phyloP scores from a whole-genome alignment of 2,888 invertebrate species.

The Oasisia sp. region DNA sequence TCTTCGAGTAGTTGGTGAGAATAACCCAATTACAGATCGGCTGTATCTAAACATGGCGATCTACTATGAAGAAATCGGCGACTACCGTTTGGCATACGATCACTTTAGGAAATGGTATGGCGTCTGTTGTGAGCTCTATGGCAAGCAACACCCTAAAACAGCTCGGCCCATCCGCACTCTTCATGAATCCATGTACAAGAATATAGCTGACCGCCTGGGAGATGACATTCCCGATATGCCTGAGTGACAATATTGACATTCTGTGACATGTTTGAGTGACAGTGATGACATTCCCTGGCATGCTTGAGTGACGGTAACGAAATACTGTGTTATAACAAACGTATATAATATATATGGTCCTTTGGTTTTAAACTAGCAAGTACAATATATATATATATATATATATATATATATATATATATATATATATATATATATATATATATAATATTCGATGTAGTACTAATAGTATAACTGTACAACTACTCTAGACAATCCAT shows the following conservation, averaged over 20 bases:
- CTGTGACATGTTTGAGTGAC: not conserved
- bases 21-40: constrained; percentile 36
- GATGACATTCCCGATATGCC: constrained; percentile 31
- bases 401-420: too few species aligned
- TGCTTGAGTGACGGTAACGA: too few species aligned
- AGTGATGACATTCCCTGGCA: not conserved
- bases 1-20: constrained; percentile 33
- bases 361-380: too few species aligned
- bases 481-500: too few species aligned
- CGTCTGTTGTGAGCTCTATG: constrained; percentile 23
- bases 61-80: constrained; percentile 40
- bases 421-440: too few species aligned
- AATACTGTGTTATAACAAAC: too few species aligned
- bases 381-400: too few species aligned
- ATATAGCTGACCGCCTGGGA: constrained; percentile 33
- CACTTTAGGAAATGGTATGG: constrained; percentile 21
- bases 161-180: constrained; percentile 35
- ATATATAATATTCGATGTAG: too few species aligned
- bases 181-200: constrained; percentile 37
- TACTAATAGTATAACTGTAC: too few species aligned
- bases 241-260: not conserved
- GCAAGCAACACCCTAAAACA: constrained; percentile 32
- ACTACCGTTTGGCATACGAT: constrained; percentile 30
- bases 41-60: constrained; percentile 44
- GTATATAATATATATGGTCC: too few species aligned